Conservation (phyloP, 23 tunicate species). For the Trididemnum miniatum region DNA sequence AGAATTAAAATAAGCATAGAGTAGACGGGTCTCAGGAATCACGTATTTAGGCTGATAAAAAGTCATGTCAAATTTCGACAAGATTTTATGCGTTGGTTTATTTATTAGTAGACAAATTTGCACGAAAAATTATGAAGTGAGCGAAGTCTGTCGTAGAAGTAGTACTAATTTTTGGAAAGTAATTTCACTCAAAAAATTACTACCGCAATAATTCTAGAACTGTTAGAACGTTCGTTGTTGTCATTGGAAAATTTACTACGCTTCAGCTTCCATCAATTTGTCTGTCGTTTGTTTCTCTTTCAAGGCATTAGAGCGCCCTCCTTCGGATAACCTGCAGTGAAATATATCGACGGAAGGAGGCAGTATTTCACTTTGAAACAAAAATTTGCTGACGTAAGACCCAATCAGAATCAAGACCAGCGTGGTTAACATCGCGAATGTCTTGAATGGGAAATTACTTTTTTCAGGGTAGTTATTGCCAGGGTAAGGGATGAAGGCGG, state of each 20-base stretch:
- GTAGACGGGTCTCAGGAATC: too few species aligned
- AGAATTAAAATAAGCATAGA: too few species aligned
- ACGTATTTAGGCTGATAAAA: too few species aligned
- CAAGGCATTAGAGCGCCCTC: constrained; percentile 50
- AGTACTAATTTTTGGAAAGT: too few species aligned
- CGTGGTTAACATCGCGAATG: constrained; percentile 64
- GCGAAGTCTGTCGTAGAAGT: too few species aligned
- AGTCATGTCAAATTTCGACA: too few species aligned
- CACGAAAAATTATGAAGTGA: too few species aligned
- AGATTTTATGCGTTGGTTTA: too few species aligned
- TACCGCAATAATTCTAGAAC: too few species aligned
- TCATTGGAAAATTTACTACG: background rate
- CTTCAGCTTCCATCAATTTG: background rate
- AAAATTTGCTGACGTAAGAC: constrained; percentile 28
- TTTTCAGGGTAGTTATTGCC: constrained; percentile 38
- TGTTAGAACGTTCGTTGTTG: background rate
- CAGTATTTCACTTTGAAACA: constrained; percentile 40
- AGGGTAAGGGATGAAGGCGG: constrained; percentile 68
- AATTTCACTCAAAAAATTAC: too few species aligned
- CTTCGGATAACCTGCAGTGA: constrained; percentile 56
- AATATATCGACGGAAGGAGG: constrained; percentile 50
- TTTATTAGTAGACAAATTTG: too few species aligned
- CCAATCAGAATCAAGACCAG: constrained; percentile 25
- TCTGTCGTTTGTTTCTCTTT: background rate
- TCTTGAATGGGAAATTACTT: constrained; percentile 72